Base-by-base conservation (phyloP, 2,888 invertebrate genomes). In the Thereva unica region DNA sequence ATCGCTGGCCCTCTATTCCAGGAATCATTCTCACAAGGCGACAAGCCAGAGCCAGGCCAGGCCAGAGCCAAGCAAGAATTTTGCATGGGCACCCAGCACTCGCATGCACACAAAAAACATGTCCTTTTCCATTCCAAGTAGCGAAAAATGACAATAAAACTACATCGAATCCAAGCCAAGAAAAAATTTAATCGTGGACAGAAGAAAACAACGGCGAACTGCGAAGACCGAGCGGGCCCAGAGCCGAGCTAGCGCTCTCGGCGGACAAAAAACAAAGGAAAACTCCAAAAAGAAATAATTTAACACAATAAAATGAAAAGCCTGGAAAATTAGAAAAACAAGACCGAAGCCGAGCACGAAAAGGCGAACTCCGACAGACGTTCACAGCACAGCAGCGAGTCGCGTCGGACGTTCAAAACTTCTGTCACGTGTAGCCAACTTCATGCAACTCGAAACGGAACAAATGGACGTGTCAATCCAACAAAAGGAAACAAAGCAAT, bases 111-210 rank as follows among this genome's bases (percentile, higher is more conserved):
- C 34, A 50, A 50, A 47, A 50, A 50, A 50, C 12, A 59, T 50
- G 61, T 61, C 61, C 61, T 61, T 49, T 50, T 61, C 41, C 40
- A 61, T 61, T 34, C 61, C 50, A n/a, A 50, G 50, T 41, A 50
- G 61, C 61, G 40, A 61, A 41, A 50, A 61, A 61, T 61, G 61
- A 50, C 61, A 61, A 61, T 40, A 61, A 61, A 10, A 61, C 61
- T 42, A 50, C 40, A 34, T 40, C 54, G 57, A 45, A 38, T n/a
- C 38, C 8, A 59, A 59, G 44, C 44, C 45, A 59, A 45, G 12
- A 37, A 59, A 59, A 45, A 57, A 57, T 35, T 34, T 35, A 45
- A 45, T 45, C 47, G 37, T 47, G 47, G 38, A 47, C 57, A 59
- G 47, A 47, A 59, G 47, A 59, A 59, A 23, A 23, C 23, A 23